Evolutionary conservation across 2,797 vertebrate genomes (phyloP).

Genomic region (Sus cebifrons): DNA sequence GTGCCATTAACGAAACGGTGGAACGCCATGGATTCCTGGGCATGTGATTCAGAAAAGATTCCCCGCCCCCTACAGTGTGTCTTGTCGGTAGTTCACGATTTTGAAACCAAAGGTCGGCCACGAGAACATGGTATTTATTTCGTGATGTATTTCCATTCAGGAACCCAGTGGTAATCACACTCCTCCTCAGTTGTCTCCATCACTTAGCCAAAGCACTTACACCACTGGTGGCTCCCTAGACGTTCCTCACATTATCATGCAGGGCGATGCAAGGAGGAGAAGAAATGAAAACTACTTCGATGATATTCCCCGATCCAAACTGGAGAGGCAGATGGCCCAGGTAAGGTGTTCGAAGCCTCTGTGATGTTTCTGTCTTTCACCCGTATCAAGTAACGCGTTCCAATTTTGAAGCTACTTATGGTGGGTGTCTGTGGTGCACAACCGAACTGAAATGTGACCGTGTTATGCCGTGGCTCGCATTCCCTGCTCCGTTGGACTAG

Average conservation of each 20-base stretch:
- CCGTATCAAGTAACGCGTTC: background rate
- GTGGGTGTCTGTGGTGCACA: background rate
- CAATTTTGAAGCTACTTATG: background rate
- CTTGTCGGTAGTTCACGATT: constrained; percentile 77
- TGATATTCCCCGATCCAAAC: constrained; percentile 98
- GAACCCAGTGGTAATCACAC: constrained; percentile 98
- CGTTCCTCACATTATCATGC: constrained; percentile 99
- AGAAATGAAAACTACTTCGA: constrained; percentile 99
- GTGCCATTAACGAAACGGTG: background rate
- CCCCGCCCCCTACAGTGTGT: constrained; percentile 54
- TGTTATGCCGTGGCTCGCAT: background rate
- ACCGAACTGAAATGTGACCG: background rate
- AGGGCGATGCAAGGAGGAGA: constrained; percentile 98
- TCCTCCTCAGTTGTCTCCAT: constrained; percentile 98
- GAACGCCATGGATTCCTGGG: background rate
- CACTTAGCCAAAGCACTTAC: constrained; percentile 97
- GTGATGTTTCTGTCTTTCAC: constrained; percentile 74
- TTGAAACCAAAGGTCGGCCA: constrained; percentile 77
- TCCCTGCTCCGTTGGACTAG: constrained; percentile 10
- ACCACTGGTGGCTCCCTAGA: constrained; percentile 98
- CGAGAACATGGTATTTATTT: constrained; percentile 80
- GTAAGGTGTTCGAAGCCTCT: constrained; percentile 91
- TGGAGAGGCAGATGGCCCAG: constrained; percentile 99
- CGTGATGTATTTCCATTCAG: constrained; percentile 89
- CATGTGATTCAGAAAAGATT: constrained; percentile 26